Base-by-base conservation (phyloP, 1,140 invertebrate species). In the Arctopsyche grandis region DNA sequence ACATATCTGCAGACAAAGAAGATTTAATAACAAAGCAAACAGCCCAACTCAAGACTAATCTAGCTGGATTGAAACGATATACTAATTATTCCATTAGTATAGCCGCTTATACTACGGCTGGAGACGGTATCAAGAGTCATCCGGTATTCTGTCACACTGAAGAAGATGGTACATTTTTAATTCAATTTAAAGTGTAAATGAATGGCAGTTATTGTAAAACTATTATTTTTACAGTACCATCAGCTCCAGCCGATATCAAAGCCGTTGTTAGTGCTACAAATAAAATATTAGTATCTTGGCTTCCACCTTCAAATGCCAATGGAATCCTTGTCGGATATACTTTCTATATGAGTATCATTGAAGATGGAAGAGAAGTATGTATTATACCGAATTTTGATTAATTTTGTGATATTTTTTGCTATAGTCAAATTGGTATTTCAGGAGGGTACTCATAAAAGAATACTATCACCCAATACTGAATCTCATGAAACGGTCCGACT, bases 1-100 rank as follows among this genome's bases (percentile, higher is more conserved):
- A 14, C 63, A n/a, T 60, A 66, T 79, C 24, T 66, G 12, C 46
- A 91, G 90, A 90, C 69, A 89, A 89, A 79, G 90, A 91, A 85
- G 90, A 91, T 78, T 88, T 89, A 73, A 89, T 91, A 70, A 91
- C 91, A 1, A 93, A 93, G 81, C 93, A 92, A 82, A 94, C 94
- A 69, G 90, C 90, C 10, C 91, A 91, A 0, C 83, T 93, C 19
- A 91, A 91, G 12, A 91, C 93, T 9, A 91, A 93, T 0, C 86
- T 95, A 24, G 91, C 90, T 3, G 91, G 91, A 5, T 86, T 95
- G 0, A 90, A 92, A 80, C 94, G 96, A 83, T 97, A 93, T 86
- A 97, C 96, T n/a, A 98, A 98, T 89, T 99, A 98, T 86, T 97
- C 95, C 63, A 93, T 98, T 29, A 93, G 94, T 79, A 94, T 97